These are phyloP conservation scores for Mechanitis mazaeus DNA, from an alignment of 2,888 invertebrate species.

Conservation along the genomic window DNA sequence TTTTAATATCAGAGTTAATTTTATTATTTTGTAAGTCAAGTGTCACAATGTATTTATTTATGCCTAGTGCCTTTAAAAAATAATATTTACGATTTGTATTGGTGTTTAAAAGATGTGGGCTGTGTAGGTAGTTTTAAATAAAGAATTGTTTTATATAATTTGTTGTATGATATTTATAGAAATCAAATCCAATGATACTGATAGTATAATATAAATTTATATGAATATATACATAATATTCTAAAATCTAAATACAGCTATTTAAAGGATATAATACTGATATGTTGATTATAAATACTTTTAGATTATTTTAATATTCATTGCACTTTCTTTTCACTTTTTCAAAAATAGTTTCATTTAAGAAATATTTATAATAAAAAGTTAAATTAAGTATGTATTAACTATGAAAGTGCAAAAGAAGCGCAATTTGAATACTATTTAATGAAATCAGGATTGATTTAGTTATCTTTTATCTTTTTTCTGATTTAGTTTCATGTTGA, in stretches of 20 bases:
- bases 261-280: no score
- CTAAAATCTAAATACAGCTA: no score
- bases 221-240: no score
- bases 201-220: neutral
- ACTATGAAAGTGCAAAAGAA: slow-evolving; percentile 15
- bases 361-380: no score
- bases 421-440: neutral
- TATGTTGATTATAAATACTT: no score
- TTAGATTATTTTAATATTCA: no score
- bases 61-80: neutral
- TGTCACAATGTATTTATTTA: neutral
- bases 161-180: neutral
- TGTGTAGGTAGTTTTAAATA: neutral
- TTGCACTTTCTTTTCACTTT: slow-evolving; percentile 19
- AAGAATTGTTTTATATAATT: slow-evolving; percentile 1
- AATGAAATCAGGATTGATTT: neutral
- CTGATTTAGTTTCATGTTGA: neutral
- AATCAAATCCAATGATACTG: neutral
- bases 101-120: neutral
- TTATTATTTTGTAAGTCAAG: neutral
- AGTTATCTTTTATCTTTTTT: neutral
- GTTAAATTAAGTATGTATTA: neutral
- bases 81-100: neutral
- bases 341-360: slow-evolving; percentile 5
- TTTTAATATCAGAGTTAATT: no score